These are phyloP conservation scores for Brachyrhaphis roseni DNA, from an alignment of 2,797 vertebrate species.

Conservation along the genomic window DNA sequence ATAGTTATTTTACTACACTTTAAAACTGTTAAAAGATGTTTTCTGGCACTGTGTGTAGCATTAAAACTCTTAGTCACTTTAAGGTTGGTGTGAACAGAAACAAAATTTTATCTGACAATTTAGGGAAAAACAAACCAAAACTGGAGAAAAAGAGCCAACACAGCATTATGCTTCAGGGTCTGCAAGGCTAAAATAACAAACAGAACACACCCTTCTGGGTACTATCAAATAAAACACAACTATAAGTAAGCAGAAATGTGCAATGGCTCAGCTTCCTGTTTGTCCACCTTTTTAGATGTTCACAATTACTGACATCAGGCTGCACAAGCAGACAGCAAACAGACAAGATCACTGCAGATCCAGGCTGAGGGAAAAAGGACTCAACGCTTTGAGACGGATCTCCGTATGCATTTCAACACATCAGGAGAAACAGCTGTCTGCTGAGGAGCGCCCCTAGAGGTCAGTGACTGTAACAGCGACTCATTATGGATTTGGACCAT, in stretches of 20 bases:
- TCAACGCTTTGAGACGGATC: too few species aligned
- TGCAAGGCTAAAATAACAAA: neutral
- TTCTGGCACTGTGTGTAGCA: neutral
- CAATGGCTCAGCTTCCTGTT: neutral
- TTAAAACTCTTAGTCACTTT: neutral
- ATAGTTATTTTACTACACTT: neutral
- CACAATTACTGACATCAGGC: neutral
- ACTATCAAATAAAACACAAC: neutral
- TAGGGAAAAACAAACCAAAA: neutral
- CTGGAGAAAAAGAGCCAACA: neutral
- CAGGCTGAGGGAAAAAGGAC: too few species aligned
- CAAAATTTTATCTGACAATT: neutral
- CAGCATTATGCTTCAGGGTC: neutral
- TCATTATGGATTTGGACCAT: neutral
- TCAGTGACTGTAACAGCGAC: neutral
- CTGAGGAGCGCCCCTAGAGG: neutral
- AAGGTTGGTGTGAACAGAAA: neutral
- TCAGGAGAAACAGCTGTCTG: too few species aligned
- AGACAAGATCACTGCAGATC: neutral
- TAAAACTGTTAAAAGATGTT: too few species aligned
- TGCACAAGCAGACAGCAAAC: neutral
- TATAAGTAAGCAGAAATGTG: neutral
- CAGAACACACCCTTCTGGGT: neutral
- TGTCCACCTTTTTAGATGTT: neutral
- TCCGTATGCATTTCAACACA: too few species aligned